Base-by-base conservation (phyloP, 2,797 vertebrate genomes). In the Remorina albescens region DNA sequence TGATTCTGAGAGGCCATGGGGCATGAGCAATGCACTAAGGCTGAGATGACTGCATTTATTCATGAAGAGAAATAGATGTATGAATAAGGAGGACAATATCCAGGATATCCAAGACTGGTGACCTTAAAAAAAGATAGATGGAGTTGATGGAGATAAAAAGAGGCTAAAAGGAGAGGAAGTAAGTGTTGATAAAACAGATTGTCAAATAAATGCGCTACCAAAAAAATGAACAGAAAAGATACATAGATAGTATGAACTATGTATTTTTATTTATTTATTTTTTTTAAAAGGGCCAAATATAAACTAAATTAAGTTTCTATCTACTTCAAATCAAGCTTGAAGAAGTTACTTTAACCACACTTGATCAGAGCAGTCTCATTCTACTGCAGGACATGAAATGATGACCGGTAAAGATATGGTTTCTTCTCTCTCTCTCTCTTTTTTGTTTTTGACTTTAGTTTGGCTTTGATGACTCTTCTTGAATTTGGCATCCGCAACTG, bases 401-500 rank as follows among this genome's bases (percentile, higher is more conserved):
- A n/a, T n/a, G n/a, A n/a, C n/a, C n/a, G n/a, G n/a, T n/a, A n/a
- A n/a, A n/a, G n/a, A n/a, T n/a, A n/a, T n/a, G n/a, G n/a, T n/a
- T n/a, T n/a, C 7, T 39, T 46, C 34, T 61, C 12, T 5, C 28
- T 56, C 28, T 56, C 13, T 19, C 12, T 42, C n/a, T 8, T 30
- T 5, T 3, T 53, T 26, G 18, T 47, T 41, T 69, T 19, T 59
- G 46, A 53, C 60, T 74, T 53, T 0, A 54, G 39, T 19, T 42
- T 18, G 41, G 41, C 41, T 39, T 30, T n/a, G n/a, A n/a, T 18
- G 56, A 51, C 49, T 58, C 25, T 61, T 32, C 10, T 44, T 61
- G 25, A 65, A 58, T 75, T 56, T 56, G 67, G 63, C 60, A 76
- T 49, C 47, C 64, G 81, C 82, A 73, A 39, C 70, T 16, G 67